Evolutionary conservation across 2,113 vertebrate species (phyloP).

Genomic region (Ivindomyrus marchei): DNA sequence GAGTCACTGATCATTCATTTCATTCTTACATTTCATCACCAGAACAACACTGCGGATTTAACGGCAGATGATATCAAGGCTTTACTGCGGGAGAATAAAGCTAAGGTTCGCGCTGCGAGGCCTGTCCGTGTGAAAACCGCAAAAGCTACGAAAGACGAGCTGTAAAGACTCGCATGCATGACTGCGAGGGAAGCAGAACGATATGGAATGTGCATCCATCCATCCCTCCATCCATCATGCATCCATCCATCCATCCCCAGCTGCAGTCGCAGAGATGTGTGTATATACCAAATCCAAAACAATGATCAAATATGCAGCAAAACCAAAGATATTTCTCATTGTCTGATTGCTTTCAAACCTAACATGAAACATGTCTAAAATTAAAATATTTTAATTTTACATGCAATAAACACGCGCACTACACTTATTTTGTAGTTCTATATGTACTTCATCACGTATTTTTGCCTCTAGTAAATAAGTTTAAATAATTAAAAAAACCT

Average conservation of each 20-base stretch:
- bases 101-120: constrained; percentile 32
- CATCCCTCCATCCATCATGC: background rate
- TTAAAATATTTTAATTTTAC: background rate
- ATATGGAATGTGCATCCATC: background rate
- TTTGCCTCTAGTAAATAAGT: background rate
- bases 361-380: background rate
- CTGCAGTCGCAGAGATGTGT: background rate
- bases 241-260: background rate
- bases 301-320: background rate
- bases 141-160: constrained; percentile 30
- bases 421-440: background rate
- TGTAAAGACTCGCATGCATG: constrained; percentile 29
- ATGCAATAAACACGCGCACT: background rate
- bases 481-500: background rate
- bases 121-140: constrained; percentile 27
- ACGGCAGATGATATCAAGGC: constrained; percentile 37
- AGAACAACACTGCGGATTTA: constrained; percentile 31
- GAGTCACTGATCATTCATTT: background rate
- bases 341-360: background rate
- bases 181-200: background rate
- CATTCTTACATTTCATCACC: constrained; percentile 2
- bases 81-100: constrained; percentile 39
- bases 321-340: background rate
- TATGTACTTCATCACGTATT: background rate
- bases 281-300: background rate